phyloP scores from a whole-genome alignment of 2,888 invertebrate genomes.

The Antheraea assamensis region DNA sequence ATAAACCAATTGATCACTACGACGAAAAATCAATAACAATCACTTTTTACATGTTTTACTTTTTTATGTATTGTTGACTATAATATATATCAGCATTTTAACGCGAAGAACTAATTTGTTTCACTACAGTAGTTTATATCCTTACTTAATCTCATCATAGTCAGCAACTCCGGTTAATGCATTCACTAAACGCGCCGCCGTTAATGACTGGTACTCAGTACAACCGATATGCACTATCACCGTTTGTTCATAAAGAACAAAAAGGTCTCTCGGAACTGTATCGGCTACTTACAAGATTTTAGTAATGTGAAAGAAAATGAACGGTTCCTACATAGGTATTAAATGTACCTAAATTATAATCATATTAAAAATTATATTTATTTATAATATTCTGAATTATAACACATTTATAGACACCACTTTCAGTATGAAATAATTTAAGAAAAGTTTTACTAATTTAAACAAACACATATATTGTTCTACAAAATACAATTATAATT shows the following conservation, averaged over 20 bases:
- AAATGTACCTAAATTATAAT: not conserved
- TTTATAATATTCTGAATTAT: too few species aligned
- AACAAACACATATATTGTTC: too few species aligned
- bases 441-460: too few species aligned
- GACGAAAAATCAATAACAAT: too few species aligned
- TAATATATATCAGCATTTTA: not conserved
- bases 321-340: not conserved
- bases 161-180: not conserved
- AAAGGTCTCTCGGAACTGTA: not conserved
- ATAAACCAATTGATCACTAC: too few species aligned
- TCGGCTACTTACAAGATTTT: not conserved
- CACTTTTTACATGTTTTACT: too few species aligned
- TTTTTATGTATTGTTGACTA: too few species aligned
- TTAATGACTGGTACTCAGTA: conserved; percentile 4
- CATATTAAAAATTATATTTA: too few species aligned
- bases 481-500: too few species aligned
- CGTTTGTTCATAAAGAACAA: conserved; percentile 6
- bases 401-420: too few species aligned
- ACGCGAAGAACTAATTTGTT: not conserved
- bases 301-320: not conserved
- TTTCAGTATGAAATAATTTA: too few species aligned
- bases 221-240: not conserved
- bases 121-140: not conserved
- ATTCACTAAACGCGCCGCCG: conserved; percentile 5
- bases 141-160: conserved; percentile 6